Evolutionary conservation across 2,113 vertebrate species (phyloP), one percentile per base, ranked within the genome.

Genomic region (Psittacara wagleri): DNA sequence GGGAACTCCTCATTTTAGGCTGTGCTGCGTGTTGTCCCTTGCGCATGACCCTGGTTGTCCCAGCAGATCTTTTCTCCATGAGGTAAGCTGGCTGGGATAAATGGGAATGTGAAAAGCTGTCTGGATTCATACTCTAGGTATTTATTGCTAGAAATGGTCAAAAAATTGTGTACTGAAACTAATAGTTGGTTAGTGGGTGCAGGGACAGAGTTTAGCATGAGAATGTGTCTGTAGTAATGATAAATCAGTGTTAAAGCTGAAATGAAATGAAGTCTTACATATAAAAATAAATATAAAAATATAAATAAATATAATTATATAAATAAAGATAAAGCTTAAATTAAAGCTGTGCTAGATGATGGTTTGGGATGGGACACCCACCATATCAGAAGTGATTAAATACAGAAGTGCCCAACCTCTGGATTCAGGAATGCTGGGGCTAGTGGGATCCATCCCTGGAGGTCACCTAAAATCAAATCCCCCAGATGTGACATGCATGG

Each of bases 1-100:
- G 95, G 94, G 88, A 96, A 95, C 94, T 94, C 91, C 95, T 92
- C 83, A 29, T 55, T 94, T 95, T 69, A 43, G 92, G 88, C 93
- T 63, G 24, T 13, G 81, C 84, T 87, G 86, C 20, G 0, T 70
- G 37, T 27, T 12, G 74, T 89, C 91, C 93, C 91, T 79, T 39
- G 20, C 5, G 0, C 27, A 1, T 66, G 78, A 63, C 83, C 85
- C 76, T 18, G 15, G 79, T 61, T 93, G 92, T 83, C 90, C 94
- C 90, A 82, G 90, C 76, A 66, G 90, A 93, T 96, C 93, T 89
- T 92, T 94, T 20, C 39, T 46, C 13, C 44, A 0, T 86, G 94
- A 94, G 83, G 77, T 93, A 62, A 93, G 79, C 67, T 9, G 79
- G 78, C 78, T 43, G 67, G 28, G 83, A 67, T 35, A 37, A 85